Evolutionary conservation across 2,888 invertebrate genomes (phyloP), one percentile per base, ranked within the genome.

Genomic region (Agriotes lineatus): DNA sequence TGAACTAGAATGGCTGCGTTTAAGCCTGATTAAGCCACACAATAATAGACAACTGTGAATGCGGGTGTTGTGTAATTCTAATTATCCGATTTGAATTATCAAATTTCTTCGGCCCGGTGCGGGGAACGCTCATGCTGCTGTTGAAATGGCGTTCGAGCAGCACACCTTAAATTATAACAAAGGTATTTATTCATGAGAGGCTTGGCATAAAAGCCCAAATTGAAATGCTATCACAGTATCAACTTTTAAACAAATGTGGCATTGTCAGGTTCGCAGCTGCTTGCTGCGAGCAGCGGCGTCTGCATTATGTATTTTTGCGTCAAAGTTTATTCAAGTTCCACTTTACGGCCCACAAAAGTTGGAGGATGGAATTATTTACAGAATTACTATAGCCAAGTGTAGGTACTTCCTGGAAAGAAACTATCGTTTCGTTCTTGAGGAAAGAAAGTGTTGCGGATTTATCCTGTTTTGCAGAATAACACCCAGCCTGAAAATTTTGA

Each of bases 81-180:
- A 64, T 65, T 59, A 52, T 65, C 50, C 48, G 18, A 65, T 22
- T 58, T 50, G 48, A 50, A 56, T 65, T 50, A 58, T 45, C 42
- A 18, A 62, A 62, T 64, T 64, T 64, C 44, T 64, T 64, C 45
- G 25, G 19, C 19, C 35, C 19, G 64, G 44, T 19, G 30, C 19
- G 18, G 12, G 45, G 35, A 35, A 54, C 48, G 67, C 45, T 37
- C 25, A 19, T 18, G 44, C 20, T 52, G 35, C 33, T 62, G 52
- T 68, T 63, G 37, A 63, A 68, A 58, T 64, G 62, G 63, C 68
- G 50, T 67, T 52, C 60, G 56, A 67, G 45, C 52, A 60, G 73
- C 76, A 73, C 76, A 75, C 76, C 76, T 76, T 75, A 76, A 76
- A 73, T 72, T 74, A 68, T 72, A 76, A 76, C 76, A 76, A 76